These are phyloP conservation scores for Sclerodermus sp. DNA, from an alignment of 2,888 invertebrate genomes.

Conservation along the genomic window DNA sequence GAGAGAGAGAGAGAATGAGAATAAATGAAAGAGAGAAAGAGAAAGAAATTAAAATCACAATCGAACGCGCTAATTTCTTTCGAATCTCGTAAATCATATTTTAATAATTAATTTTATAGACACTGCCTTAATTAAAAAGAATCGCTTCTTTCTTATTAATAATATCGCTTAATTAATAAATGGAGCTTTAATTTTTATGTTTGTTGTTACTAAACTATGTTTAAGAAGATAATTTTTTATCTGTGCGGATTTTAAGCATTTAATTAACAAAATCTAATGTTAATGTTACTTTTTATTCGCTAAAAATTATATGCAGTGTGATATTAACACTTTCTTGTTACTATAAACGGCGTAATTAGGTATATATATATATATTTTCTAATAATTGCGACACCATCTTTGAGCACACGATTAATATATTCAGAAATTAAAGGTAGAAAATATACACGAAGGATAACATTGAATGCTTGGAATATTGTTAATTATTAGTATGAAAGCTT, in stretches of 20 bases:
- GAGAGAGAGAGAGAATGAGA: too few relatives aligned
- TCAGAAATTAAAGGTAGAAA: background rate
- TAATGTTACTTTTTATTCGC: constrained; percentile 6
- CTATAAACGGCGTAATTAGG: constrained; percentile 1
- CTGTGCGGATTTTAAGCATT: too few relatives aligned
- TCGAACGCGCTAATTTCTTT: constrained; percentile 2
- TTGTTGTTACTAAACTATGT: too few relatives aligned
- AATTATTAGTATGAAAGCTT: background rate
- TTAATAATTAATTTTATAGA: background rate
- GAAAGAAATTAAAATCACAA: background rate
- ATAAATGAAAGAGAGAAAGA: constrained; percentile 1
- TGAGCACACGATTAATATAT: too few relatives aligned
- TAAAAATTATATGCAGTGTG: constrained; percentile 4
- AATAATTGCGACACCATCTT: background rate
- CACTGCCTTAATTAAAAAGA: too few relatives aligned
- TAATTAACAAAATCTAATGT: background rate
- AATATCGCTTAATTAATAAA: too few relatives aligned
- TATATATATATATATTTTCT: background rate
- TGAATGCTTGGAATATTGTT: too few relatives aligned
- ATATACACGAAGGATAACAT: too few relatives aligned
- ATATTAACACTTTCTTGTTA: constrained; percentile 6
- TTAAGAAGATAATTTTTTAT: too few relatives aligned
- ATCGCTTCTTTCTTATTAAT: too few relatives aligned
- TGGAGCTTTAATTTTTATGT: too few relatives aligned
- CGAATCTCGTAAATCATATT: background rate